A percentile compares a stretch with the other conserved stretches of the same genome.
Evolutionary conservation across 2,113 vertebrate species (phyloP).

Genomic region (Cricetomys ansorgei): DNA sequence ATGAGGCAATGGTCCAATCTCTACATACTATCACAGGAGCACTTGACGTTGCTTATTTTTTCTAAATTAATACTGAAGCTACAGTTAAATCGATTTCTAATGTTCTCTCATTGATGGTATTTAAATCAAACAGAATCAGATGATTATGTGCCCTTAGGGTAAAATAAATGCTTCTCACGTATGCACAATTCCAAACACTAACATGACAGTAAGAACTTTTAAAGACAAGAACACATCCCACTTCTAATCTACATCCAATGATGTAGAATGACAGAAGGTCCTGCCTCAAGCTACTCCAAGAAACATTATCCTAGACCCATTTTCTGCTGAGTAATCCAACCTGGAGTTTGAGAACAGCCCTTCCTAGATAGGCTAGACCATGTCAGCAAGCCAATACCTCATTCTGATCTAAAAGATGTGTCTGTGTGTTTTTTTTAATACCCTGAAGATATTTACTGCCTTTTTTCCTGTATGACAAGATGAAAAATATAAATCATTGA

Average conservation of each 20-base stretch:
- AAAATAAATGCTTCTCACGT: not conserved
- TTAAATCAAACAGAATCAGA: not conserved
- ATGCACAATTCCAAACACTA: not conserved
- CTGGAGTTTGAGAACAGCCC: not conserved
- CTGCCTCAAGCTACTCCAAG: not conserved
- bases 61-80: not conserved
- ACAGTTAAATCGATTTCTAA: not conserved
- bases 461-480: not conserved
- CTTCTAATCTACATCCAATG: not conserved
- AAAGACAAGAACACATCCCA: not conserved
- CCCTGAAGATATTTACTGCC: not conserved
- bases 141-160: not conserved
- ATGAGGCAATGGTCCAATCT: not conserved
- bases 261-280: not conserved
- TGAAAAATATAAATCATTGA: not conserved
- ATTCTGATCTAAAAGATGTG: not conserved
- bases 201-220: not conserved
- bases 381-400: not conserved
- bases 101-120: not conserved
- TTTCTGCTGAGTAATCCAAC: not conserved
- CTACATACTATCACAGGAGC: not conserved
- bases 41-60: not conserved
- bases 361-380: not conserved
- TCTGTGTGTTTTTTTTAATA: too few relatives aligned
- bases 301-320: not conserved